Conservation (phyloP, 2,888 invertebrate species). For the Chloromyia formosa region DNA sequence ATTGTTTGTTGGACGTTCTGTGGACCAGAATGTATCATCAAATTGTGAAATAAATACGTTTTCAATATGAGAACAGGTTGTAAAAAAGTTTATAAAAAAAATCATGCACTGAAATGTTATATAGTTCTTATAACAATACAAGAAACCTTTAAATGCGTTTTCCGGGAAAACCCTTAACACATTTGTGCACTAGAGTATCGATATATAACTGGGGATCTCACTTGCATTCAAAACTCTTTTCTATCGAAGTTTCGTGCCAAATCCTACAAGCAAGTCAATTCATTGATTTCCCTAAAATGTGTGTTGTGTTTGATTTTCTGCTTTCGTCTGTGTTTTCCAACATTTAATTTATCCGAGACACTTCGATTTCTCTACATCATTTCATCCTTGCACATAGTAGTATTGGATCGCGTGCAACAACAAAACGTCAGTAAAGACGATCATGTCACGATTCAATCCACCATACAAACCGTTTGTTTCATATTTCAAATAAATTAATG, state of each 20-base stretch:
- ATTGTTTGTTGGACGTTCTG: no score
- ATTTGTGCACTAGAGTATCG: no score
- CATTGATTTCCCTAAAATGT: background rate
- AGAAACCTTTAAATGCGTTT: no score
- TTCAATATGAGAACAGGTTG: no score
- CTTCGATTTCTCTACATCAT: constrained; percentile 43
- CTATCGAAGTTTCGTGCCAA: constrained; percentile 5
- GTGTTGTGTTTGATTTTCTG: constrained; percentile 4
- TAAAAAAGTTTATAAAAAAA: no score
- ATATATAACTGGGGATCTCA: constrained; percentile 2
- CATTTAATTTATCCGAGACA: no score
- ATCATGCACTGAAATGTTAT: no score
- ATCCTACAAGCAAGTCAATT: constrained; percentile 19
- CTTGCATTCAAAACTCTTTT: constrained; percentile 26
- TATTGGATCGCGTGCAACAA: constrained; percentile 44
- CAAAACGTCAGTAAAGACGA: constrained; percentile 42
- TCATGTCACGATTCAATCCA: constrained; percentile 31
- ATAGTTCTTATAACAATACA: no score
- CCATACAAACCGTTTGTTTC: constrained; percentile 46
- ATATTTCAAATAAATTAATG: constrained; percentile 48
- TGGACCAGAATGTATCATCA: no score
- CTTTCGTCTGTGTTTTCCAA: constrained; percentile 18
- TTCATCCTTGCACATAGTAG: constrained; percentile 46
- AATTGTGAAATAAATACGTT: no score
- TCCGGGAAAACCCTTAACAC: no score